A percentile compares a stretch with the other conserved stretches of the same genome.
These are phyloP conservation scores for Ophioninae sp. DNA, from an alignment of 2,888 invertebrate species.

Conservation along the genomic window DNA sequence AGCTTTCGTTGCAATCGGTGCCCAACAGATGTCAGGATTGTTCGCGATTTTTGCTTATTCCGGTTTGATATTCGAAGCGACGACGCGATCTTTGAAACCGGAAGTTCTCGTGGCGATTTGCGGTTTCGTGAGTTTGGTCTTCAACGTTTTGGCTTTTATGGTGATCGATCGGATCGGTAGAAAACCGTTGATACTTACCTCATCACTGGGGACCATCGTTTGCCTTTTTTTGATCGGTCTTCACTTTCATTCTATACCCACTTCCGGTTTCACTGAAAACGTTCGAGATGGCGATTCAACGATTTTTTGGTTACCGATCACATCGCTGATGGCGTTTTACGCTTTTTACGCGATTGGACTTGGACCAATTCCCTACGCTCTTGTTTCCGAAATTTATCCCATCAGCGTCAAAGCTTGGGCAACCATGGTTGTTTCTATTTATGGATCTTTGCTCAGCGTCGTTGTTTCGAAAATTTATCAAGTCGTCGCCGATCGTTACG, in stretches of 20 bases:
- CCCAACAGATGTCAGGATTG: background rate
- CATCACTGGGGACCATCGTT: background rate
- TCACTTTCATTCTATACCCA: background rate
- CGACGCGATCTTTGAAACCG: background rate
- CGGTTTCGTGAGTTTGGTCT: background rate
- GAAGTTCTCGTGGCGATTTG: background rate
- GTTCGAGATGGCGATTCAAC: background rate
- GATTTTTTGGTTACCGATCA: background rate
- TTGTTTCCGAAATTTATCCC: conserved; percentile 63
- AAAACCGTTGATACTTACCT: background rate
- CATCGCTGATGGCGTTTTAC: conserved; percentile 16
- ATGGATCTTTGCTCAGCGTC: conserved; percentile 40
- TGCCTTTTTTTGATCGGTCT: background rate
- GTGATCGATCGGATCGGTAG: background rate
- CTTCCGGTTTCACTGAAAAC: background rate
- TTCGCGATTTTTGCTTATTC: background rate
- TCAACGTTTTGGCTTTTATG: background rate
- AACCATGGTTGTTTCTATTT: conserved; percentile 38
- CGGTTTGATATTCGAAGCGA: background rate
- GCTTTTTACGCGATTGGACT: conserved; percentile 51
- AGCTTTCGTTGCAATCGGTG: background rate
- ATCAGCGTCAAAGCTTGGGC: conserved; percentile 61
- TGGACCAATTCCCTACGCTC: conserved; percentile 40
- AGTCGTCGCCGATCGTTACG: conserved; percentile 21
- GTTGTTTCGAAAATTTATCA: conserved; percentile 42